Evolutionary conservation across 2,113 vertebrate species (phyloP), one percentile per base, ranked within the genome.

Genomic region (Hipposideros armiger): DNA sequence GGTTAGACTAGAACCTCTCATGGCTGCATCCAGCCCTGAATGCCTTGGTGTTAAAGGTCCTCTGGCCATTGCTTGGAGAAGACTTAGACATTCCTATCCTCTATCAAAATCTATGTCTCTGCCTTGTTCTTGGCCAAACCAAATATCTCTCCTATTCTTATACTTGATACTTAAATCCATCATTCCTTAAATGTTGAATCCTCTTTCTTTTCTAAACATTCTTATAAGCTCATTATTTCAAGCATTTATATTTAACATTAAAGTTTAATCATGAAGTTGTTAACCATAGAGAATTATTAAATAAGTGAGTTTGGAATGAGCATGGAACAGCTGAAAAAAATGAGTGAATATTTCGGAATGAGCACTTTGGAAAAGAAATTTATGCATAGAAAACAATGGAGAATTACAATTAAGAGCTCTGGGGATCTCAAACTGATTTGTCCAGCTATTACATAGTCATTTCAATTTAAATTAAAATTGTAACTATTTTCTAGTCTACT

Each of bases 391-490:
- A 98, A 98, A 98, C 98, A 98, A 97, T 92, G 91, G 98, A 98
- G 97, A 98, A 98, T 98, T 98, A 98, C 97, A 98, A 98, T 99
- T 98, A 98, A 98, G 98, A 98, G 96, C 98, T 99, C 98, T 98
- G 90, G 98, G 98, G 98, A 98, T 97, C 97, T 94, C 95, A 96
- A 96, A 98, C 98, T 98, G 98, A 98, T 98, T 98, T 98, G 98
- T 98, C 98, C 98, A 98, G 97, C 96, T 97, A 98, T 98, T 98
- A 98, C 97, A 98, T 86, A 98, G 97, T 98, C 98, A 98, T 99
- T 99, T 98, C 98, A 98, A 98, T 98, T 98, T 98, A 98, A 98
- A 99, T 99, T 98, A 98, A 98, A 99, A 98, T 97, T 98, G 98
- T 98, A 98, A 99, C 98, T 98, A 97, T 98, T 98, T 99, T 98